Evolutionary conservation across 2,888 invertebrate species (phyloP).

Genomic region (Habroteleia sp.): DNA sequence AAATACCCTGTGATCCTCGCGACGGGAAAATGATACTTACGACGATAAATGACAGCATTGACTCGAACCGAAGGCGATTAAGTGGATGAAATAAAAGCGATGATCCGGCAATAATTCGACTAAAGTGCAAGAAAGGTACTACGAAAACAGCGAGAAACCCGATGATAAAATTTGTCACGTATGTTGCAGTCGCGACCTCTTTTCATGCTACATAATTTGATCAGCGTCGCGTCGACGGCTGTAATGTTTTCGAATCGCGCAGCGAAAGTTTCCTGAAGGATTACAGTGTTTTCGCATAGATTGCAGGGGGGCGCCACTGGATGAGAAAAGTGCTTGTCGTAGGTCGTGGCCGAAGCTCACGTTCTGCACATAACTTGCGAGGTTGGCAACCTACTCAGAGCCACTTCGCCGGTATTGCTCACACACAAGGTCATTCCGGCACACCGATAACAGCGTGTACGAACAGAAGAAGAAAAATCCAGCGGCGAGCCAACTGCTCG

Average conservation of each 20-base stretch:
- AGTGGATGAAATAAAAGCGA: too few relatives aligned
- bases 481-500: constrained; percentile 18
- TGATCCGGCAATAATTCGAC: too few relatives aligned
- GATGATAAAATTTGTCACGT: too few relatives aligned
- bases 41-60: too few relatives aligned
- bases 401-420: constrained; percentile 65
- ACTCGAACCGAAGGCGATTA: too few relatives aligned
- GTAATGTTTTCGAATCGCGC: constrained; percentile 18
- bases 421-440: constrained; percentile 63
- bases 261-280: constrained; percentile 17
- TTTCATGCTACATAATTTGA: not conserved
- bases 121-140: too few relatives aligned
- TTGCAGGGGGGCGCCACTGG: constrained; percentile 26
- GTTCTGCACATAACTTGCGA: constrained; percentile 72
- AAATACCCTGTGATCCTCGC: too few relatives aligned
- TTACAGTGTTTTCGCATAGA: constrained; percentile 39
- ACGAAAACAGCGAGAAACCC: too few relatives aligned
- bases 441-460: constrained; percentile 62
- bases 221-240: not conserved
- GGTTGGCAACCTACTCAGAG: constrained; percentile 43
- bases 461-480: constrained; percentile 45
- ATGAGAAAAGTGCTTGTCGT: constrained; percentile 67
- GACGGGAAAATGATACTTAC: too few relatives aligned
- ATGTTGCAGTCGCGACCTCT: not conserved
- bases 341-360: constrained; percentile 69